Evolutionary conservation across 2,888 invertebrate species (phyloP).

Genomic region (Bembecia ichneumoniformis): DNA sequence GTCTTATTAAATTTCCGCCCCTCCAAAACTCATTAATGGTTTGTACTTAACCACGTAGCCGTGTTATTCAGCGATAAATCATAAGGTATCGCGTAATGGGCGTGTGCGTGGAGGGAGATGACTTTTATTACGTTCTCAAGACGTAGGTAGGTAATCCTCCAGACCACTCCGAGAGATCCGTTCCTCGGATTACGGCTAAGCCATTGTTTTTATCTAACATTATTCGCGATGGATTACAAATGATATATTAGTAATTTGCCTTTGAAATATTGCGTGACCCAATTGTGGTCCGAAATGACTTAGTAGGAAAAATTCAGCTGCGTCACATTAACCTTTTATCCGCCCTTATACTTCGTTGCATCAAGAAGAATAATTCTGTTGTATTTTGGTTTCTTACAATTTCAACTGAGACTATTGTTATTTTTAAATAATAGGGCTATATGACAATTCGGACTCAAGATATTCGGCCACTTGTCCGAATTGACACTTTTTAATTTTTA

Average conservation of each 20-base stretch:
- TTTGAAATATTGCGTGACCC: no score
- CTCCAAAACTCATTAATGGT: slow-evolving; percentile 69
- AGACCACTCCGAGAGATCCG: slow-evolving; percentile 22
- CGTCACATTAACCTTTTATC: no score
- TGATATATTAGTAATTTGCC: neutral
- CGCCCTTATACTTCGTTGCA: no score
- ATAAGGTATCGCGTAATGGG: slow-evolving; percentile 48
- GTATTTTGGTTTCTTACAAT: no score
- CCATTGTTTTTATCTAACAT: slow-evolving; percentile 41
- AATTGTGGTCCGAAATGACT: no score
- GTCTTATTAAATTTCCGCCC: slow-evolving; percentile 71
- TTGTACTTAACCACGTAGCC: slow-evolving; percentile 65
- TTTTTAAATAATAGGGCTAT: no score
- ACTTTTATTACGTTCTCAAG: slow-evolving; percentile 60
- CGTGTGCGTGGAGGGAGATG: slow-evolving; percentile 24
- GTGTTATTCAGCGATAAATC: slow-evolving; percentile 61
- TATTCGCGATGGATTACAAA: neutral
- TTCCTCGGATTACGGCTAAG: slow-evolving; percentile 41
- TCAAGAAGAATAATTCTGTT: no score
- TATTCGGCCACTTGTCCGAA: no score
- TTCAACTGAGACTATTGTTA: no score
- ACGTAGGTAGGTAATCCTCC: slow-evolving; percentile 40
- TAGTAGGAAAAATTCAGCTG: no score
- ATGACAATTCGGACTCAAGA: no score
- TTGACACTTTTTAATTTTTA: no score